Percentiles rank a stretch among this genome's conserved stretches.
Conservation (phyloP, 1,140 invertebrate species). For the Calycopis cecrops region DNA sequence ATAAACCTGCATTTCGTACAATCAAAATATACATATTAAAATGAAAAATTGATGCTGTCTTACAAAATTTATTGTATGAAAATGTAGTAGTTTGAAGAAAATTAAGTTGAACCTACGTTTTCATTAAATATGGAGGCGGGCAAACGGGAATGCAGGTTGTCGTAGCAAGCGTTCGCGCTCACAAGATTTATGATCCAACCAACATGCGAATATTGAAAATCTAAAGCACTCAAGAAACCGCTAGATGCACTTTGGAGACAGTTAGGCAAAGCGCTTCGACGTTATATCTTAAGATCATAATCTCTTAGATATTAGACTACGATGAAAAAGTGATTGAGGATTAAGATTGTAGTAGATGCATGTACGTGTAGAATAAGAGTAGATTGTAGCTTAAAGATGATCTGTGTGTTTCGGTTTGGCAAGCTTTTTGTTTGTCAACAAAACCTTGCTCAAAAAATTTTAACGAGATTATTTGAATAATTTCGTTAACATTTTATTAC, state of each 20-base stretch:
- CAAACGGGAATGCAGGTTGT: conserved; percentile 61
- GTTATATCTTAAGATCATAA: conserved; percentile 14
- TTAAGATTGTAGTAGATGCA: no score
- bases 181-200: conserved; percentile 67
- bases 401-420: no score
- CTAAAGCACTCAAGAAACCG: conserved; percentile 56
- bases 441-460: no score
- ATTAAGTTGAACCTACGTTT: conserved; percentile 60
- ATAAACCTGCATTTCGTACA: no score
- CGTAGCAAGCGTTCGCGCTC: conserved; percentile 52
- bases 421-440: no score
- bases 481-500: no score
- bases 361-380: no score
- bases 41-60: conserved; percentile 19
- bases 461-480: no score
- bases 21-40: background rate
- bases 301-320: background rate
- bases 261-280: conserved; percentile 29
- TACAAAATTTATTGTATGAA: conserved; percentile 14
- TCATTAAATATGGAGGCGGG: conserved; percentile 66
- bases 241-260: conserved; percentile 55
- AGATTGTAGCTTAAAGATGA: no score
- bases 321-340: no score
- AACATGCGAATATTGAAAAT: conserved; percentile 71
- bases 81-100: conserved; percentile 38